Evolutionary conservation across 2,113 vertebrate species (phyloP), one percentile per base, ranked within the genome.

Genomic region (Cricetomys ansorgei): DNA sequence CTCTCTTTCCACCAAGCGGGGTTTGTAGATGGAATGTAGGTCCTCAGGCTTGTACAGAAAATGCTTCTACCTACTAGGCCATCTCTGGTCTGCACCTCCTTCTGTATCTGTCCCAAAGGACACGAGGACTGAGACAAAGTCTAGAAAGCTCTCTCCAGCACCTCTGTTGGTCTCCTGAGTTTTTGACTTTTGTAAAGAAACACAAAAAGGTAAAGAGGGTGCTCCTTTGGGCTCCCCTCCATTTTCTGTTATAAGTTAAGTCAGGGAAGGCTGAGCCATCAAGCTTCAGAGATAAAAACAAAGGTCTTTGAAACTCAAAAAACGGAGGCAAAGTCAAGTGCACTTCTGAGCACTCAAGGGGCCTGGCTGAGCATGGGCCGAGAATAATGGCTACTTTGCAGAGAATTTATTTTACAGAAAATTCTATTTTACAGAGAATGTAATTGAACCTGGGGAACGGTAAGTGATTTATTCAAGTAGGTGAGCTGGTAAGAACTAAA

Each of bases 241-340:
- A 27, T 53, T 84, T 69, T 80, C 57, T 75, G n/a, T 87, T 88
- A 69, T 64, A 67, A 64, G n/a, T 81, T 83, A 88, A 29, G 91
- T 48, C 83, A 40, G 87, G 15, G 21, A 94, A 75, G 48, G 83
- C 59, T 50, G 77, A 95, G 88, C 86, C 91, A 88, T 86, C 67
- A n/a, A 79, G 83, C 31, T 57, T 92, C 64, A 92, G 72, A 91
- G 89, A 88, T 83, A 89, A 73, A 93, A 93, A 92, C 31, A 73
- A 95, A 92, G 79, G 92, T 91, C 88, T 79, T 1, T 80, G 94
- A 75, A 92, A 94, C 73, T 87, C 50, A 72, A 70, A 62, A 91
- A 86, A 53, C 13, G 0, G 62, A 93, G 70, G 10, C 65, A 25
- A 65, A 64, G 90, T 83, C 83, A 84, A 96, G 79, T 62, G 37